Conservation (phyloP, 2,797 vertebrate species). For the Sebastes iracundus region DNA sequence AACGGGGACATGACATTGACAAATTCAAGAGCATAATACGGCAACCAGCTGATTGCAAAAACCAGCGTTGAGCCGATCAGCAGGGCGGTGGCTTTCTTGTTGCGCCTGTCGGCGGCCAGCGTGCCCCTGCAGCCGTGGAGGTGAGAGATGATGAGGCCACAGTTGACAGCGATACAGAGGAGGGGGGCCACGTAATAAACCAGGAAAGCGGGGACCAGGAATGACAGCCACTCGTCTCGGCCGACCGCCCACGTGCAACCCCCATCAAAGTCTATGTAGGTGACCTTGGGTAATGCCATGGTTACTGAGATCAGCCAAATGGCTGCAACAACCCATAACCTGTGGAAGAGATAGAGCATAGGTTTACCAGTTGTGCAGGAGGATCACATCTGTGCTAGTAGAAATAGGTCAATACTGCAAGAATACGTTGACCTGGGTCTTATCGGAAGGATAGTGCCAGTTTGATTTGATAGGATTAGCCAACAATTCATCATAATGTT, state of each 20-base stretch:
- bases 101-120: conserved; percentile 66
- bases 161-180: conserved; percentile 77
- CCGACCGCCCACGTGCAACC: conserved; percentile 76
- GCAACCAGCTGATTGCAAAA: conserved; percentile 79
- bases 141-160: conserved; percentile 76
- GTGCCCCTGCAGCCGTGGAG: conserved; percentile 65
- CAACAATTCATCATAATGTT: background rate
- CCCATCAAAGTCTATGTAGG: conserved; percentile 74
- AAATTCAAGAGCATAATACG: conserved; percentile 78
- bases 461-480: background rate
- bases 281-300: conserved; percentile 80
- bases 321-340: conserved; percentile 56
- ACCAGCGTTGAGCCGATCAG: conserved; percentile 70
- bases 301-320: conserved; percentile 77
- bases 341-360: conserved; percentile 14
- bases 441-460: background rate
- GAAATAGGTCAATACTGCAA: background rate
- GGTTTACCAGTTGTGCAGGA: background rate
- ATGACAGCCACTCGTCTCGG: conserved; percentile 71
- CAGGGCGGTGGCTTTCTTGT: conserved; percentile 78
- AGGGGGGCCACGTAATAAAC: conserved; percentile 77
- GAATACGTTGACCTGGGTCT: background rate
- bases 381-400: background rate
- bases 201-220: conserved; percentile 79
- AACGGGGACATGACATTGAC: conserved; percentile 70